phyloP scores from a whole-genome alignment of 1,140 invertebrate genomes.

The Dreissena rostriformis region DNA sequence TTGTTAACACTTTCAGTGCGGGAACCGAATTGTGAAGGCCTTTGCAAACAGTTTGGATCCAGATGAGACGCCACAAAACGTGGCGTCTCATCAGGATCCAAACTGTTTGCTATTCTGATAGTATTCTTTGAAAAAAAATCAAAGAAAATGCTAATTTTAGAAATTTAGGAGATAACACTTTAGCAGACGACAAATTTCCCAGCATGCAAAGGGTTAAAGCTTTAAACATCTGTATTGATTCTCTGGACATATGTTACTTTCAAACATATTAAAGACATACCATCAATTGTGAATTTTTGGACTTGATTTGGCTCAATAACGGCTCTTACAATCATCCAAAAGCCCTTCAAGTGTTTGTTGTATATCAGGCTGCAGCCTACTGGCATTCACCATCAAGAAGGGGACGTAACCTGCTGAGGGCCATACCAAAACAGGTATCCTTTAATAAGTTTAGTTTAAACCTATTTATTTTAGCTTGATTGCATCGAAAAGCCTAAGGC shows the following conservation, averaged over 20 bases:
- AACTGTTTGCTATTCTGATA: too few relatives aligned
- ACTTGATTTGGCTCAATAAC: background rate
- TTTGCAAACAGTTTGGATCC: too few relatives aligned
- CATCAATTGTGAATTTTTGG: background rate
- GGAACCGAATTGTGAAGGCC: too few relatives aligned
- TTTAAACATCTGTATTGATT: background rate
- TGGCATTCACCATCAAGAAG: constrained; percentile 85
- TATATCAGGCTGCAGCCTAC: constrained; percentile 81
- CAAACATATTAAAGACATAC: background rate
- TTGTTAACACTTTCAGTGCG: too few relatives aligned
- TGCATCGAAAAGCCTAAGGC: background rate
- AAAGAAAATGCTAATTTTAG: too few relatives aligned
- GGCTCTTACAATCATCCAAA: background rate
- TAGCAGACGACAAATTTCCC: too few relatives aligned
- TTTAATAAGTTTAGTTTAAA: background rate
- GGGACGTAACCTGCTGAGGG: constrained; percentile 87
- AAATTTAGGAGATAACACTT: too few relatives aligned
- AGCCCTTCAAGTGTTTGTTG: background rate
- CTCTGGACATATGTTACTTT: background rate
- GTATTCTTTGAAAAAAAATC: too few relatives aligned
- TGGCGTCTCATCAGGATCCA: too few relatives aligned
- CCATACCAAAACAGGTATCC: constrained; percentile 86
- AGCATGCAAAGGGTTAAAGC: background rate
- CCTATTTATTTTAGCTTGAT: background rate
- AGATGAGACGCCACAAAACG: too few relatives aligned